These are phyloP conservation scores for Agapetus fuscipes DNA, from an alignment of 2,888 invertebrate species.

Conservation along the genomic window DNA sequence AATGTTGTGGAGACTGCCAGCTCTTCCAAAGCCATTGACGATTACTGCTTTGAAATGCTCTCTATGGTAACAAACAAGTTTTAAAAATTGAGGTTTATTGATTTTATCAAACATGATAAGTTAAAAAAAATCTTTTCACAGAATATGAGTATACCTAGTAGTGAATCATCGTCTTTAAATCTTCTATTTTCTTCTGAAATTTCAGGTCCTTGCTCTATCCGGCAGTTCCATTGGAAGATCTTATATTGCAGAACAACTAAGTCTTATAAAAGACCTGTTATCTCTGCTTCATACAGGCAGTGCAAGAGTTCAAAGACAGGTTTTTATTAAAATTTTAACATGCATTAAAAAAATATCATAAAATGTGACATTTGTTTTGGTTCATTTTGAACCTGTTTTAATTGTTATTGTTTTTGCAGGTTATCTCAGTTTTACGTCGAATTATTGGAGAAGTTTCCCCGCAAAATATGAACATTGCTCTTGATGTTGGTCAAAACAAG, in stretches of 20 bases:
- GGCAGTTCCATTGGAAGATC: slow-evolving; percentile 85
- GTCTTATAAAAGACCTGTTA: slow-evolving; percentile 73
- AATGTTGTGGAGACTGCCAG: neutral
- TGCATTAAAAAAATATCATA: no score
- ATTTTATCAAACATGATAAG: no score
- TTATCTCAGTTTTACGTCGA: slow-evolving; percentile 74
- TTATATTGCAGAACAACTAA: slow-evolving; percentile 83
- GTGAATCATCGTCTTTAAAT: no score
- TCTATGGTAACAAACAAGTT: slow-evolving; percentile 69
- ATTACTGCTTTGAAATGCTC: slow-evolving; percentile 97
- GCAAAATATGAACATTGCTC: slow-evolving; percentile 49
- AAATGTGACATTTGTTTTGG: no score
- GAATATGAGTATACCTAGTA: no score
- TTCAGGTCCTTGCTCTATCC: slow-evolving; percentile 68
- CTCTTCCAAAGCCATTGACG: slow-evolving; percentile 46
- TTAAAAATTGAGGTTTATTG: no score
- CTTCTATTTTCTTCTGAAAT: slow-evolving; percentile 1
- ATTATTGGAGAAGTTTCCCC: slow-evolving; percentile 88
- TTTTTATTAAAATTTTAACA: slow-evolving; percentile 25
- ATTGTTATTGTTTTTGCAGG: slow-evolving; percentile 44
- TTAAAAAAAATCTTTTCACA: no score
- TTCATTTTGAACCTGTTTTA: neutral
- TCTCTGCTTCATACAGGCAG: slow-evolving; percentile 88
- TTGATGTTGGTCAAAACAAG: slow-evolving; percentile 10
- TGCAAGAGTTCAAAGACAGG: slow-evolving; percentile 90